A percentile compares a stretch with the other conserved stretches of the same genome.
These are phyloP conservation scores for Bombus fervidus DNA, from an alignment of 1,140 invertebrate species.

Conservation along the genomic window DNA sequence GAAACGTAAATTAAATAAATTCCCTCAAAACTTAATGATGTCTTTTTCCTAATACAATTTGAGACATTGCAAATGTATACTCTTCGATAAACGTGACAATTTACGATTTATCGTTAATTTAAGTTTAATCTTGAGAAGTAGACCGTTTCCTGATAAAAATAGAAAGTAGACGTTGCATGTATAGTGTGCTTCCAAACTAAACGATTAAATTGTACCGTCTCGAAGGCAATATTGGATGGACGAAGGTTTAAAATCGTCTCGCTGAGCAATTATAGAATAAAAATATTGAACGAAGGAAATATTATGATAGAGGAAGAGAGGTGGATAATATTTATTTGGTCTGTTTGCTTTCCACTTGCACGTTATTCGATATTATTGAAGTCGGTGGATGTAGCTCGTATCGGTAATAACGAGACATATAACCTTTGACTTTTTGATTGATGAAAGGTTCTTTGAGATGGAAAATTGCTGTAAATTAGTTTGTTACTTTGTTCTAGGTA, in stretches of 20 bases:
- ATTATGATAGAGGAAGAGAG: background rate
- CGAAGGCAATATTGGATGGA: background rate
- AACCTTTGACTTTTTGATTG: slow-evolving; percentile 4
- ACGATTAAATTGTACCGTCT: background rate
- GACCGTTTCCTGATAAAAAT: background rate
- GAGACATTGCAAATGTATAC: background rate
- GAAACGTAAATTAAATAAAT: no score
- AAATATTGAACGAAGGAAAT: background rate
- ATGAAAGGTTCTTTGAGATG: background rate
- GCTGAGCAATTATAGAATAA: background rate
- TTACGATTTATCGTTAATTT: background rate
- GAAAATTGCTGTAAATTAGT: background rate
- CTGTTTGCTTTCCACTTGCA: background rate
- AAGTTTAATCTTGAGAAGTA: background rate
- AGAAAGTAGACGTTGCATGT: background rate
- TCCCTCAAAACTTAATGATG: no score
- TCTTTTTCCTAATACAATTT: no score
- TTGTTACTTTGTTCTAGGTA: background rate
- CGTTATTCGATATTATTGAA: slow-evolving; percentile 1
- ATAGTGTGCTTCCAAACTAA: background rate
- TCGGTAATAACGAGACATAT: background rate
- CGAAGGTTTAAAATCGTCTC: background rate
- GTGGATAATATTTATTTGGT: slow-evolving; percentile 12
- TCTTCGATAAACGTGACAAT: background rate
- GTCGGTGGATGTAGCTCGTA: background rate